A percentile compares a stretch with the other conserved stretches of the same genome.
phyloP scores from a whole-genome alignment of 2,797 vertebrate species.

The Scarus forsteni region DNA sequence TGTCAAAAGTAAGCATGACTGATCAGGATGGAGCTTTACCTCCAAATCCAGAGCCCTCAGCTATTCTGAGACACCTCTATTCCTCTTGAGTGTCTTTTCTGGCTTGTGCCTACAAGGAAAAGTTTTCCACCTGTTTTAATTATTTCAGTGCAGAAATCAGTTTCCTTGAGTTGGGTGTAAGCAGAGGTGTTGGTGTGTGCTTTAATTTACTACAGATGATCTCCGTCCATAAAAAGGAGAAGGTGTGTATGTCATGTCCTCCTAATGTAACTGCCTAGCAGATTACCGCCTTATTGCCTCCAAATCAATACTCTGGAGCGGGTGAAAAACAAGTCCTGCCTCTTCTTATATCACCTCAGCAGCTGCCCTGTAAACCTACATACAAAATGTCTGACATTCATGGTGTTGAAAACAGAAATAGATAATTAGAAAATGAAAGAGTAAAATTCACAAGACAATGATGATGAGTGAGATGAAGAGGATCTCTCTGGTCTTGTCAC shows the following conservation, averaged over 20 bases:
- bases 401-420: background rate
- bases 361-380: slow-evolving; percentile 1
- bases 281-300: slow-evolving; percentile 70
- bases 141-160: slow-evolving; percentile 2
- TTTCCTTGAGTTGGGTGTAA: background rate
- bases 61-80: slow-evolving; percentile 31
- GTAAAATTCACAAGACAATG: slow-evolving; percentile 8
- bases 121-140: background rate
- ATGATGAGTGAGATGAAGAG: slow-evolving; percentile 32
- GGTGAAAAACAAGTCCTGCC: slow-evolving; percentile 57
- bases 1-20: slow-evolving; percentile 70
- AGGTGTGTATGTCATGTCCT: slow-evolving; percentile 61
- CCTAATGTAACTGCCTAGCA: slow-evolving; percentile 71
- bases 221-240: slow-evolving; percentile 53
- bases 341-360: slow-evolving; percentile 29
- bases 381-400: slow-evolving; percentile 10
- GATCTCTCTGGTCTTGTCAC: slow-evolving; percentile 55
- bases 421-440: slow-evolving; percentile 8
- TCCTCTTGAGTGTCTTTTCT: slow-evolving; percentile 10
- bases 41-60: slow-evolving; percentile 29
- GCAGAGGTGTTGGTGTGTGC: background rate
- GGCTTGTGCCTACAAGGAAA: background rate
- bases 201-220: slow-evolving; percentile 50
- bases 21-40: slow-evolving; percentile 37
- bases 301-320: slow-evolving; percentile 67